Percentiles rank a stretch among this genome's conserved stretches.
Conservation (phyloP, 2,797 vertebrate species). For the Takifugu ocellatus region DNA sequence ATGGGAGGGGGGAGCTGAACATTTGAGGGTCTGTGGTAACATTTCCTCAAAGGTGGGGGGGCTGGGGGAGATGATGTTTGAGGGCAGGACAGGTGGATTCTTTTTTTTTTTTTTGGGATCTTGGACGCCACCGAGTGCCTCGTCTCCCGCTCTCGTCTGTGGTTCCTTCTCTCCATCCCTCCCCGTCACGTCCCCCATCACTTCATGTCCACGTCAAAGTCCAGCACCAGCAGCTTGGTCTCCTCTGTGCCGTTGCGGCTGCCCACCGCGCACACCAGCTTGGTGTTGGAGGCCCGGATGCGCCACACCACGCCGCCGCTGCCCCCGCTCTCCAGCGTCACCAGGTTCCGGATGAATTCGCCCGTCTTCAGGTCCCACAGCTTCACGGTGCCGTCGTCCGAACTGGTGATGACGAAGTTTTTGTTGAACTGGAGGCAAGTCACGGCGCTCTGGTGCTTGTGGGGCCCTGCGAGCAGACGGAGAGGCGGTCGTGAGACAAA, state of each 20-base stretch:
- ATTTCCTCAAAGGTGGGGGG: constrained; percentile 29
- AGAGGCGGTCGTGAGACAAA: constrained; percentile 1
- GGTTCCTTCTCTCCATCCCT: constrained; percentile 34
- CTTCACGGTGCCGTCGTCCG: constrained; percentile 98
- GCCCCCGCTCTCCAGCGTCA: constrained; percentile 98
- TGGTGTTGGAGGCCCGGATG: constrained; percentile 98
- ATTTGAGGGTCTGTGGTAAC: constrained; percentile 63
- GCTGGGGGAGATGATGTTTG: constrained; percentile 48
- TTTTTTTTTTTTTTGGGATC: constrained; percentile 32
- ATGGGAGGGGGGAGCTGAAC: constrained; percentile 30
- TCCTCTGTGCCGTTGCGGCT: constrained; percentile 99
- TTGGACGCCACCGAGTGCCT: constrained; percentile 42
- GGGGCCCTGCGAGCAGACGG: constrained; percentile 82
- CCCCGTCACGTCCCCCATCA: constrained; percentile 70
- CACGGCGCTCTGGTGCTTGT: constrained; percentile 99
- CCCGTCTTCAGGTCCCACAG: constrained; percentile 99
- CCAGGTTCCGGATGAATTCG: constrained; percentile 99
- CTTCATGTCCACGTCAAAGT: constrained; percentile 99
- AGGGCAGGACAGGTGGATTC: constrained; percentile 65
- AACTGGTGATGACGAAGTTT: constrained; percentile 99
- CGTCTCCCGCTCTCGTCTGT: constrained; percentile 33
- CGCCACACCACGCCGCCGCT: constrained; percentile 98
- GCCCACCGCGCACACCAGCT: constrained; percentile 97
- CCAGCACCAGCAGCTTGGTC: constrained; percentile 99
- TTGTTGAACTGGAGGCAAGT: constrained; percentile 99